Base-by-base conservation (phyloP, 2,888 invertebrate species). In the Drosophila bunnanda region DNA sequence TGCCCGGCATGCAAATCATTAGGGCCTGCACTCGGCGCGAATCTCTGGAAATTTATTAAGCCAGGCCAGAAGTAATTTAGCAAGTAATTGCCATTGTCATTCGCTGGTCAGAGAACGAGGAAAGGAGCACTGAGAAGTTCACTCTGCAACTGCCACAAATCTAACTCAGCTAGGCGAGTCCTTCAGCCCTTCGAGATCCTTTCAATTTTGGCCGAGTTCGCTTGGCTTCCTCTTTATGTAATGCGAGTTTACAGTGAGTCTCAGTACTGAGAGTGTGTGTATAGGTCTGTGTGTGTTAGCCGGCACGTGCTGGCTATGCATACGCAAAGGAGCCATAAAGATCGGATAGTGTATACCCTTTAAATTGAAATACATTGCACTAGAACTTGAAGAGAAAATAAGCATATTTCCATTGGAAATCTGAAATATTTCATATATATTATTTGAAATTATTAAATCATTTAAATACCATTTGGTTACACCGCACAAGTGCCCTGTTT, bases 251-350 rank as follows among this genome's bases (percentile, higher is more conserved):
- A 34, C 22, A 61, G 34, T 17, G 12, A 59, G 28, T 36, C 17
- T 15, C 7, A 43, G 43, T 15, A 28, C 22, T 52, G 46, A 17
- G 43, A 13, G 28, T 56, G 55, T 62, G 55, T n/a, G n/a, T n/a
- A n/a, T n/a, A n/a, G n/a, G n/a, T n/a, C n/a, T 56, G 55, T 62
- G 55, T 67, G 69, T 72, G 66, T 67, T 56, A 54, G 53, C 57
- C 41, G 73, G 78, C 80, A 80, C 80, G 83, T 80, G 80, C 80
- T 73, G 78, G 36, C 46, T 53, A 20, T 48, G 55, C 64, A 52
- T 4, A 13, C 44, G 67, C 43, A 48, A 60, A 64, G 34, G 17
- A 52, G 57, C 69, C 54, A 55, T 1, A 50, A 32, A 32, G 28
- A n/a, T 32, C 20, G 13, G 0, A 13, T 17, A 12, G n/a, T 1